Evolutionary conservation across 2,113 vertebrate species (phyloP).

Genomic region (Solea solea): DNA sequence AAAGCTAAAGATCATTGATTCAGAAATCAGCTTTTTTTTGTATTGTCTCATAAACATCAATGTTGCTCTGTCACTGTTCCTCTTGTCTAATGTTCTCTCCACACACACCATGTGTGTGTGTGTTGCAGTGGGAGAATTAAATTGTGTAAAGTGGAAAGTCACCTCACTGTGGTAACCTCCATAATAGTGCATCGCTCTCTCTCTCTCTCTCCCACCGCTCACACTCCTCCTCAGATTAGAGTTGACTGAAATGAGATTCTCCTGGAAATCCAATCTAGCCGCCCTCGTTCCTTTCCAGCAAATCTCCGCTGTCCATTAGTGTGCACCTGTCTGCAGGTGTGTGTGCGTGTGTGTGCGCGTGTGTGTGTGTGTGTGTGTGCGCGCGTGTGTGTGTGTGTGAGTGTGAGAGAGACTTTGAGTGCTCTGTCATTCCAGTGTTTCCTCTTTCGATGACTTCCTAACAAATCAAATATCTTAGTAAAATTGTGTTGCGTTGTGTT

Average conservation of each 20-base stretch:
- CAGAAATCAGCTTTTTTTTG: no score
- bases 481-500: neutral
- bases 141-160: slow-evolving; percentile 5
- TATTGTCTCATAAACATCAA: no score
- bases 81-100: no score
- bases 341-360: neutral
- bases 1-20: no score
- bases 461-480: neutral
- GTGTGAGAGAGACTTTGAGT: neutral
- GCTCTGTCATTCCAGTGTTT: neutral
- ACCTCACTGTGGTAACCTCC: slow-evolving; percentile 4
- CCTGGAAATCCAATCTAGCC: slow-evolving; percentile 63
- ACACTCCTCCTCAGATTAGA: slow-evolving; percentile 33
- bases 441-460: neutral
- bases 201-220: neutral
- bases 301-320: slow-evolving; percentile 51
- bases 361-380: neutral
- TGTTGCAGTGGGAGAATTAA: slow-evolving; percentile 9
- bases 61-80: no score
- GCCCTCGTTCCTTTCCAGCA: slow-evolving; percentile 37
- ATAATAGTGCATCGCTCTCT: slow-evolving; percentile 1
- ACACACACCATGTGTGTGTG: no score
- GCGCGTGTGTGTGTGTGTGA: neutral
- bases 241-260: slow-evolving; percentile 58
- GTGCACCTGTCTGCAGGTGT: slow-evolving; percentile 23